phyloP scores from a whole-genome alignment of 2,797 vertebrate genomes.

The Hydrocynus forskahlii region DNA sequence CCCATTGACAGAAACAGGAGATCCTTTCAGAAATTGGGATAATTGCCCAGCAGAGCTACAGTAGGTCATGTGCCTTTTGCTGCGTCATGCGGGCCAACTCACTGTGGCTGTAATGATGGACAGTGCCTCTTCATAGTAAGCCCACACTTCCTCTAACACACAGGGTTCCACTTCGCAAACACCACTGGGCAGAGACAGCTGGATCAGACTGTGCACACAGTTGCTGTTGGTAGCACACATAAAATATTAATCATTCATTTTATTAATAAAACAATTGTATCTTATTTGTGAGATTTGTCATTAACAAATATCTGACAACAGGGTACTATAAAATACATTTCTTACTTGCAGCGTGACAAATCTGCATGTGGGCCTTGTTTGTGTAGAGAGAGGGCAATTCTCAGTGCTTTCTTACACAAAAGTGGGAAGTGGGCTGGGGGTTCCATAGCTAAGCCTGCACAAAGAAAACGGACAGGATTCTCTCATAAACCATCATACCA shows the following conservation, averaged over 20 bases:
- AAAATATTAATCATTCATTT: too few relatives aligned
- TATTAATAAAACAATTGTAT: too few relatives aligned
- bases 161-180: conserved; percentile 76
- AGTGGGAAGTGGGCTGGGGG: conserved; percentile 85
- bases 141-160: conserved; percentile 84
- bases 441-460: conserved; percentile 88
- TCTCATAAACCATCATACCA: not conserved
- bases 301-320: conserved; percentile 9
- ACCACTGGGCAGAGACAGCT: conserved; percentile 84
- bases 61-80: conserved; percentile 62
- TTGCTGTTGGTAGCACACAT: conserved; percentile 73
- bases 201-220: conserved; percentile 88
- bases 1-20: conserved; percentile 74
- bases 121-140: conserved; percentile 88
- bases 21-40: conserved; percentile 72
- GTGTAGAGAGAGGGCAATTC: conserved; percentile 80
- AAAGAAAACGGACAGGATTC: conserved; percentile 10
- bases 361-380: conserved; percentile 79
- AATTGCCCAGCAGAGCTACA: conserved; percentile 71
- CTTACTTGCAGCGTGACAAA: conserved; percentile 83
- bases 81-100: conserved; percentile 69
- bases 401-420: conserved; percentile 88
- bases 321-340: conserved; percentile 5
- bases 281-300: not conserved
- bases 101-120: conserved; percentile 80